phyloP scores from a whole-genome alignment of 2,113 vertebrate genomes.

The Mus pahari region DNA sequence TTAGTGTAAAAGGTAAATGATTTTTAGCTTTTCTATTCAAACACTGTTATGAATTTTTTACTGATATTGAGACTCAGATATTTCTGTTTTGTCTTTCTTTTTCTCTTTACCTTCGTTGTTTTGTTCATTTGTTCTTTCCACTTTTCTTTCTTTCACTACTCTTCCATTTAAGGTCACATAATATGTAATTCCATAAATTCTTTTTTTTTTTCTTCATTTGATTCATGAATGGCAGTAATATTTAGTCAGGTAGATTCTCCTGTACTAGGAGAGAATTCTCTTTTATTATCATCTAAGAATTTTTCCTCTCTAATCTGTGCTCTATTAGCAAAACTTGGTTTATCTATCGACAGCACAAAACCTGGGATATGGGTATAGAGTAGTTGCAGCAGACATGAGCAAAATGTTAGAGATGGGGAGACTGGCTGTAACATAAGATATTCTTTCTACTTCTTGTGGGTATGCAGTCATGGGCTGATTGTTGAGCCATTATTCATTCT shows the following conservation, averaged over 20 bases:
- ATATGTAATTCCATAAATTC: conserved; percentile 14
- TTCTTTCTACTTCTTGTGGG: neutral
- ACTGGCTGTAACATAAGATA: too few species aligned
- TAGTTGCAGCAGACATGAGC: too few species aligned
- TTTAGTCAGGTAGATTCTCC: neutral
- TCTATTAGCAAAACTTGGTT: neutral
- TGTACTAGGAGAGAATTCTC: neutral
- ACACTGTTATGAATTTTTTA: neutral
- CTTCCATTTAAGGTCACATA: neutral
- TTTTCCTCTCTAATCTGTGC: neutral
- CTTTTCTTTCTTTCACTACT: neutral
- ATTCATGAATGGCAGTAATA: neutral
- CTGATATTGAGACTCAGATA: neutral
- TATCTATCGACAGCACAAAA: neutral
- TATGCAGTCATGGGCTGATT: neutral
- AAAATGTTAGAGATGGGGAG: neutral
- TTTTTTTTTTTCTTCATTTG: conserved; percentile 5
- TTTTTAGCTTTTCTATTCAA: neutral
- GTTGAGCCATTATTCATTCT: neutral
- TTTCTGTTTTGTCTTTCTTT: neutral
- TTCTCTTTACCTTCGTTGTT: neutral
- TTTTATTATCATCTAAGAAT: neutral
- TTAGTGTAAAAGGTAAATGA: neutral
- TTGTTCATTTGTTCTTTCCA: neutral
- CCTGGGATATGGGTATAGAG: neutral